Conservation (phyloP, 2,797 vertebrate genomes). For the Chlorospingus semifuscus region DNA sequence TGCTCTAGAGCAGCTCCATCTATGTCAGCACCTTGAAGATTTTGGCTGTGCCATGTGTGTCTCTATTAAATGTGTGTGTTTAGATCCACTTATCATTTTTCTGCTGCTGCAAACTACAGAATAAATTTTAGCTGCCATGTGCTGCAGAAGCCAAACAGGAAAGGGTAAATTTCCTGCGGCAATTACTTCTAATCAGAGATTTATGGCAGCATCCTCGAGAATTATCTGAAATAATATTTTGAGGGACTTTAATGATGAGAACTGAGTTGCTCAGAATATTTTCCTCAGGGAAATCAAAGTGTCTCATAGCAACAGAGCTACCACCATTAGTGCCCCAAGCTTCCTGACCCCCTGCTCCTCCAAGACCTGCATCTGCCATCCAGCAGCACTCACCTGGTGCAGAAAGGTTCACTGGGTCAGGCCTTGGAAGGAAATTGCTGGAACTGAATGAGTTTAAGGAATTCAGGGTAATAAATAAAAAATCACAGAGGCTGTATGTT, state of each 20-base stretch:
- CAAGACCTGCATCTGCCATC: not conserved
- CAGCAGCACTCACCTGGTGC: not conserved
- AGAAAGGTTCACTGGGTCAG: not conserved
- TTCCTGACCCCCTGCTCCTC: not conserved
- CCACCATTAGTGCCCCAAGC: not conserved
- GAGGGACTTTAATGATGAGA: not conserved
- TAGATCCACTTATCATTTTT: not conserved
- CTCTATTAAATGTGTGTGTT: not conserved
- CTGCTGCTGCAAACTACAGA: not conserved
- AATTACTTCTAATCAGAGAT: not conserved
- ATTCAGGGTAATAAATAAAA: not conserved
- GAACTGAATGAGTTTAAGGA: not conserved
- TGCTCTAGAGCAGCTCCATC: not conserved
- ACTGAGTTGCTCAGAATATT: not conserved
- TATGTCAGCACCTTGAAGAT: not conserved
- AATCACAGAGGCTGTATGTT: not conserved
- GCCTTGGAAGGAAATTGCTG: not conserved
- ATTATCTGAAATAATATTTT: not conserved
- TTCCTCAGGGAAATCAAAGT: not conserved
- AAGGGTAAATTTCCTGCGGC: not conserved
- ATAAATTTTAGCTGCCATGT: not conserved
- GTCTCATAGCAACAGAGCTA: not conserved
- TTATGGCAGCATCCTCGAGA: not conserved
- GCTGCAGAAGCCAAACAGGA: not conserved
- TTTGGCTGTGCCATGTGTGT: not conserved